Evolutionary conservation across 2,113 vertebrate species (phyloP).

Genomic region (Phalacrocorax brasilianus): DNA sequence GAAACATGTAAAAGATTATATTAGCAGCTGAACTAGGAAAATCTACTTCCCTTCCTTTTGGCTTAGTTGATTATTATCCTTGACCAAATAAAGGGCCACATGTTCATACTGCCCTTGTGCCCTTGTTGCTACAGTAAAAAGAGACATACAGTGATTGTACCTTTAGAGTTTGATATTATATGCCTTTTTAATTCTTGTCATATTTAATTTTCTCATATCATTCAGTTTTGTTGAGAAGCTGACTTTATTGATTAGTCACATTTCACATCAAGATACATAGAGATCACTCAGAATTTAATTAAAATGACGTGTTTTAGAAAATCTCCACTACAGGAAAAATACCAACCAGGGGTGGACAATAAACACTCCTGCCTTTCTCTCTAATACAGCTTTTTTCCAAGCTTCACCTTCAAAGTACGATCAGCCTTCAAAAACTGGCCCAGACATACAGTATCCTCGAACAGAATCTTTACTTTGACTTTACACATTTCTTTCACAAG

Average conservation of each 20-base stretch:
- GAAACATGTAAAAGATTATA: slow-evolving; percentile 66
- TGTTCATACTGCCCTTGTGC: slow-evolving; percentile 78
- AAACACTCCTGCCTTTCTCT: neutral
- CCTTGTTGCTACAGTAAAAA: slow-evolving; percentile 73
- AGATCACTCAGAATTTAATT: neutral
- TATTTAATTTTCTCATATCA: neutral
- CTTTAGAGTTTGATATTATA: slow-evolving; percentile 41
- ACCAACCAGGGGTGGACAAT: neutral
- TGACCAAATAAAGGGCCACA: slow-evolving; percentile 84
- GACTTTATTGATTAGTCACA: neutral
- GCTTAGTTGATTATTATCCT: slow-evolving; percentile 84
- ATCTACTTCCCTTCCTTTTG: slow-evolving; percentile 70
- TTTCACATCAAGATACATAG: neutral
- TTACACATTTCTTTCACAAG: fast-evolving
- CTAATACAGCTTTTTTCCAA: neutral
- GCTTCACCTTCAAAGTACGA: neutral
- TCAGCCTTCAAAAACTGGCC: neutral
- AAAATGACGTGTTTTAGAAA: neutral
- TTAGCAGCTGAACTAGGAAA: slow-evolving; percentile 71
- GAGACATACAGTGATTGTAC: slow-evolving; percentile 43
- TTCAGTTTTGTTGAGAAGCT: neutral
- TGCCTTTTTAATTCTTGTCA: neutral
- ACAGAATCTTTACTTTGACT: neutral
- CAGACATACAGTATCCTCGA: neutral
- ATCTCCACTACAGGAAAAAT: neutral